A percentile compares a stretch with the other conserved stretches of the same genome.
phyloP scores from a whole-genome alignment of 2,113 vertebrate species.

The Isichthys henryi region DNA sequence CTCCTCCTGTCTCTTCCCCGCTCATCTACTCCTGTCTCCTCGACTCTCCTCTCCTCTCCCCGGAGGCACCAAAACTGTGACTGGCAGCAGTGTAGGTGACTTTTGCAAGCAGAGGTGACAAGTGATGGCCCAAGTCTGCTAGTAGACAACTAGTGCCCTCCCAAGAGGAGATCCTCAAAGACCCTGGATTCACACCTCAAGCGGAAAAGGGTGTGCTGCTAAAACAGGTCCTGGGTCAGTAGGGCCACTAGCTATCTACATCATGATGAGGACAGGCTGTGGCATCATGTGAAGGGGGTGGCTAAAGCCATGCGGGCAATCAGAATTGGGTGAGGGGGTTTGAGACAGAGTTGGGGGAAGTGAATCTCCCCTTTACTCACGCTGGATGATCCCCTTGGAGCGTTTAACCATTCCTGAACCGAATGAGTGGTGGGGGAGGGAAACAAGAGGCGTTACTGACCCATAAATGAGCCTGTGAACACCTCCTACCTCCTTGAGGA shows the following conservation, averaged over 20 bases:
- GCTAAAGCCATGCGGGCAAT: slow-evolving; percentile 53
- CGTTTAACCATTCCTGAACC: slow-evolving; percentile 65
- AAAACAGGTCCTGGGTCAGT: not conserved
- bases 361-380: slow-evolving; percentile 58
- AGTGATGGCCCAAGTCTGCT: slow-evolving; percentile 1
- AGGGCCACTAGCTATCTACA: slow-evolving; percentile 22
- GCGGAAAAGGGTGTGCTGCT: not conserved
- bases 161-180: not conserved
- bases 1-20: too few relatives aligned
- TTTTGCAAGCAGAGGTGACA: slow-evolving; percentile 8
- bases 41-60: not conserved
- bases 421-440: slow-evolving; percentile 40
- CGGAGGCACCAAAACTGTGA: not conserved
- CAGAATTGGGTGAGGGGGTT: slow-evolving; percentile 9
- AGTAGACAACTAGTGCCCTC: not conserved
- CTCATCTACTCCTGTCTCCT: too few relatives aligned
- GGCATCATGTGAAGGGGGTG: slow-evolving; percentile 32
- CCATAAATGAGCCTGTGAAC: not conserved
- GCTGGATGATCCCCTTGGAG: slow-evolving; percentile 58
- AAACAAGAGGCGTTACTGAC: slow-evolving; percentile 30
- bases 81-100: not conserved
- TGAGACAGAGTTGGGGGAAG: slow-evolving; percentile 5
- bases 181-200: slow-evolving; percentile 10
- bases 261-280: slow-evolving; percentile 33
- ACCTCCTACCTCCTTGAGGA: not conserved